Conservation (phyloP, 2,113 vertebrate genomes). For the Tor tambroides region DNA sequence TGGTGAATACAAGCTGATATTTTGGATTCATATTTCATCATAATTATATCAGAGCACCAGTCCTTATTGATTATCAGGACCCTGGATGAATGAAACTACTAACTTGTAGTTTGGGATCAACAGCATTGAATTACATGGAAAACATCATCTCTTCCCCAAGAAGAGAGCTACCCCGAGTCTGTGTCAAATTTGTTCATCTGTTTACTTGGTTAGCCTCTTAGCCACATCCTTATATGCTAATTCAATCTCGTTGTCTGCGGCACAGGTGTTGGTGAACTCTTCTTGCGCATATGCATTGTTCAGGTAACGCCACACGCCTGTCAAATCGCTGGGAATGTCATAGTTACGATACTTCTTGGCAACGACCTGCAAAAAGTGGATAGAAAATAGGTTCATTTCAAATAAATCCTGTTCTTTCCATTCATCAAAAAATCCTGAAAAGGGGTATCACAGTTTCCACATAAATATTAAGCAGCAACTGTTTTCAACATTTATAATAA, state of each 20-base stretch:
- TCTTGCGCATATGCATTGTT: slow-evolving; percentile 87
- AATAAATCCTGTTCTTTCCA: no score
- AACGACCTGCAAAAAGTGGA: slow-evolving; percentile 80
- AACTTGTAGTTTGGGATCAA: background rate
- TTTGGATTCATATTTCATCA: slow-evolving; percentile 3
- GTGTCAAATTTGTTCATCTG: background rate
- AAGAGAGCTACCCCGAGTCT: slow-evolving; percentile 10
- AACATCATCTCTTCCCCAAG: background rate
- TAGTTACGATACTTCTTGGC: slow-evolving; percentile 95
- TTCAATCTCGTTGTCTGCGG: slow-evolving; percentile 90
- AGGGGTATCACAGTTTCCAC: no score
- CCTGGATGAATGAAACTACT: background rate
- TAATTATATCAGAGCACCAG: background rate
- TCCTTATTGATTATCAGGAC: background rate
- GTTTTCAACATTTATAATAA: no score
- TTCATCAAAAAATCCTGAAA: no score
- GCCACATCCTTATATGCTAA: slow-evolving; percentile 91
- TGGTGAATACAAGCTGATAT: background rate
- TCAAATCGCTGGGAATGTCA: slow-evolving; percentile 87
- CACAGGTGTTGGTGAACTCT: slow-evolving; percentile 96
- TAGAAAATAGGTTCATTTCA: background rate
- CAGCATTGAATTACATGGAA: background rate
- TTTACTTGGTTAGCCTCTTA: slow-evolving; percentile 85
- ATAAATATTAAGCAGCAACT: no score
- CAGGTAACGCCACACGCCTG: slow-evolving; percentile 90